phyloP scores from a whole-genome alignment of 2,113 vertebrate species.

The Pachyramphus minor region DNA sequence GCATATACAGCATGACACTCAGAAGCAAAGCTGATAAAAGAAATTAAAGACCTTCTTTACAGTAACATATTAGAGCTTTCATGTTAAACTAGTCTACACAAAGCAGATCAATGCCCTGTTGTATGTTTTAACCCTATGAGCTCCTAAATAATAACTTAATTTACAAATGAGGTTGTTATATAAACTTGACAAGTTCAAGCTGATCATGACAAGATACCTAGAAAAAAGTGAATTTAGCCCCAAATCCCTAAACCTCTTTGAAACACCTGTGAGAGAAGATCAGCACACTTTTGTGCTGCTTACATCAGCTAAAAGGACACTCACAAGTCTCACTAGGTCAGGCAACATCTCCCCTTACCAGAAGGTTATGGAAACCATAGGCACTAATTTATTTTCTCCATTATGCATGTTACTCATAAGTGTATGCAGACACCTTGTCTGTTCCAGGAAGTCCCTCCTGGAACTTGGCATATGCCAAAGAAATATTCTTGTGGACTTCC shows the following conservation, averaged over 20 bases:
- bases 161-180: background rate
- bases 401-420: background rate
- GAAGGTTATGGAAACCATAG: background rate
- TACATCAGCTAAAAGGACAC: background rate
- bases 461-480: background rate
- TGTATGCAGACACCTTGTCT: background rate
- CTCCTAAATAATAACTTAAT: background rate
- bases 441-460: background rate
- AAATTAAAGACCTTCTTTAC: background rate
- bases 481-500: background rate
- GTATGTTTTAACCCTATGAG: background rate
- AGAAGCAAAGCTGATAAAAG: background rate
- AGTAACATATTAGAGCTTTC: background rate
- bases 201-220: background rate
- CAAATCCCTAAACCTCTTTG: fast-evolving
- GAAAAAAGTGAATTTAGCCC: background rate
- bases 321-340: background rate
- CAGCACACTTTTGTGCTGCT: background rate
- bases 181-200: background rate
- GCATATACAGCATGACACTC: background rate
- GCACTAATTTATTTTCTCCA: background rate
- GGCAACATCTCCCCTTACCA: background rate
- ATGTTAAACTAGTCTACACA: background rate
- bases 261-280: background rate
- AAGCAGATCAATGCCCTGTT: background rate